Base-by-base conservation (phyloP, 2,797 vertebrate genomes). In the Enteromius treurensis region DNA sequence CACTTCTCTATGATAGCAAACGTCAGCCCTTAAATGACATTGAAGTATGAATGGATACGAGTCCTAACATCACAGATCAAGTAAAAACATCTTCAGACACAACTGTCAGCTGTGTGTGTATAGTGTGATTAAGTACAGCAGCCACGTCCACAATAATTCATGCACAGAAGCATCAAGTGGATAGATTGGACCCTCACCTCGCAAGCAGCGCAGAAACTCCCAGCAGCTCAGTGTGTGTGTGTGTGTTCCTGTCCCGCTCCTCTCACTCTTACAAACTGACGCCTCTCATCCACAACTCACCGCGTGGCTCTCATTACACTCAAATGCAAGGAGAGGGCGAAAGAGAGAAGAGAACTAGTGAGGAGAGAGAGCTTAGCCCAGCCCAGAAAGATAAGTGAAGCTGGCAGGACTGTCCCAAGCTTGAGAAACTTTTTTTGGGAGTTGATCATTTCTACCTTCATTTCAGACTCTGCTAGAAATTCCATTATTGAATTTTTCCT, bases 221-320 rank as follows among this genome's bases (percentile, higher is more conserved):
- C 91, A 94, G 92, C 89, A 87, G 86, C 71, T 81, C 42, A 29
- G 67, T 64, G 87, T 89, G 90, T 90, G 88, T 73, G 85, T 87
- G 88, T 90, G 88, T 87, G 88, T 90, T 79, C 78, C 81, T 89
- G 84, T 87, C 88, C 86, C 77, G 71, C 79, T 88, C 81, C 85
- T 85, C 84, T 85, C 84, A 84, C 85, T 83, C 85, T 85, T 83
- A 84, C 90, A 91, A 87, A 89, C 88, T 92, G 90, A 90, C 90
- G 91, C 90, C 92, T 90, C 91, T 94, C 92, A 94, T 93, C 90
- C 84, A 93, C 91, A 83, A 91, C 91, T 92, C 92, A 94, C 91
- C 81, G 89, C 86, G 88, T 90, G 90, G 89, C 91, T 93, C 91
- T 89, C 87, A 92, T 93, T 92, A 89, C 89, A 83, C 91, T 92